Evolutionary conservation across 2,888 invertebrate genomes (phyloP).

Genomic region (Litoditis marina): DNA sequence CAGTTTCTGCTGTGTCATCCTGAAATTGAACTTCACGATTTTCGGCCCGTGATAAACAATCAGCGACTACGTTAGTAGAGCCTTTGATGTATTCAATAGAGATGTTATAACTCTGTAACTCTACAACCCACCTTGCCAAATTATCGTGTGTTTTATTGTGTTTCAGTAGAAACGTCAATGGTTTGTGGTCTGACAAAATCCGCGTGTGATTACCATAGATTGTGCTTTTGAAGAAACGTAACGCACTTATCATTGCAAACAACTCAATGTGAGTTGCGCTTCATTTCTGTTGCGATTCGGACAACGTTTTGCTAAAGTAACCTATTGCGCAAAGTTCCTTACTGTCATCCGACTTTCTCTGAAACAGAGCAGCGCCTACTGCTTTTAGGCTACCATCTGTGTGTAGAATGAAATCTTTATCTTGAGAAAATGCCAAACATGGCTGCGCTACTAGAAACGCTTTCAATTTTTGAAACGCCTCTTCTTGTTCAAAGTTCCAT

Average conservation of each 20-base stretch:
- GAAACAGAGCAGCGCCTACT: constrained; percentile 47
- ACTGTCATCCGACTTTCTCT: constrained; percentile 7
- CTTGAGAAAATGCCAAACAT: constrained; percentile 12
- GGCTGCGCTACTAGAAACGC: constrained; percentile 4
- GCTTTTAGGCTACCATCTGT: constrained; percentile 47
- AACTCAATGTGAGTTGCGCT: constrained; percentile 40
- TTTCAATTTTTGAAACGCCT: constrained; percentile 10
- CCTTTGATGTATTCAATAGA: neutral
- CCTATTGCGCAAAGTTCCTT: constrained; percentile 35
- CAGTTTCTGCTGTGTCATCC: constrained; percentile 7
- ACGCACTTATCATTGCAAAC: constrained; percentile 7
- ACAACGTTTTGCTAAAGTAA: constrained; percentile 41
- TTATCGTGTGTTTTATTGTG: neutral
- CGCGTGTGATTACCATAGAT: neutral
- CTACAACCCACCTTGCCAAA: neutral
- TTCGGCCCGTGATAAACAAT: neutral
- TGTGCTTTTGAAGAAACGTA: neutral
- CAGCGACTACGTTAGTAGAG: neutral
- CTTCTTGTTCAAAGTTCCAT: constrained; percentile 10
- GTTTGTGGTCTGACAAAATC: constrained; percentile 7
- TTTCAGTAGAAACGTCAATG: neutral
- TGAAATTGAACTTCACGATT: neutral
- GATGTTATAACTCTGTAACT: neutral
- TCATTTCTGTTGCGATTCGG: constrained; percentile 35
- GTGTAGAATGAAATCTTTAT: constrained; percentile 28